Evolutionary conservation across 2,797 vertebrate species (phyloP).

Genomic region (Neosilurus mollespiculum): DNA sequence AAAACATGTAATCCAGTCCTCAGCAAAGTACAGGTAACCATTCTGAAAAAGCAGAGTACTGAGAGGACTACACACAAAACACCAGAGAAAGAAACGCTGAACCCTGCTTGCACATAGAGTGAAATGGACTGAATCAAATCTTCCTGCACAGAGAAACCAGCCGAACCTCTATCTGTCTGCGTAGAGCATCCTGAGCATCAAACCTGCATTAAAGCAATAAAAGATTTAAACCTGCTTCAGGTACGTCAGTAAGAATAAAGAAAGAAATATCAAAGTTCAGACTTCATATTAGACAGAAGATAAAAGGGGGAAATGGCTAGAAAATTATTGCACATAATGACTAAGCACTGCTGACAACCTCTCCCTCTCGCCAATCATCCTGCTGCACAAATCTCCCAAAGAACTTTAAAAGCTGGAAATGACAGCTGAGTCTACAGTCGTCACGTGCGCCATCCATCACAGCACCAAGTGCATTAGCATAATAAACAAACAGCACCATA

Average conservation of each 20-base stretch:
- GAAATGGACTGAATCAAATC: neutral
- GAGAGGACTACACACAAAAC: neutral
- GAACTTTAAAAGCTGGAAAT: neutral
- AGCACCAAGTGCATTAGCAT: neutral
- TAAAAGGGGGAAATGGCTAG: neutral
- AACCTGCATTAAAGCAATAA: neutral
- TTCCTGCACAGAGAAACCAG: neutral
- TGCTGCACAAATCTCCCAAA: neutral
- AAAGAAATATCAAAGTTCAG: neutral
- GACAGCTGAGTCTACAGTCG: neutral
- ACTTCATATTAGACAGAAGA: neutral
- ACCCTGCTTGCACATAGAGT: neutral
- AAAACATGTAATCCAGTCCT: neutral
- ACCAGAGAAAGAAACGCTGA: neutral
- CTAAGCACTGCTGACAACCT: neutral
- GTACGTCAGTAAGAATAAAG: too few species aligned
- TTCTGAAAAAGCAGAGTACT: neutral
- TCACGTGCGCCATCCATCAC: neutral
- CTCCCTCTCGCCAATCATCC: neutral
- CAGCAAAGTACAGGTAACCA: neutral
- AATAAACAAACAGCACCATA: slow-evolving; percentile 7
- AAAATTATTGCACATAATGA: neutral
- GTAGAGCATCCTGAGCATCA: neutral
- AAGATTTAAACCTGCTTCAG: slow-evolving; percentile 10
- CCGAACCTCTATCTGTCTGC: neutral